Evolutionary conservation across 30 jellyfish, hydroid and myxozoan genomes (phyloP).

Genomic region (Aurelia sp.): DNA sequence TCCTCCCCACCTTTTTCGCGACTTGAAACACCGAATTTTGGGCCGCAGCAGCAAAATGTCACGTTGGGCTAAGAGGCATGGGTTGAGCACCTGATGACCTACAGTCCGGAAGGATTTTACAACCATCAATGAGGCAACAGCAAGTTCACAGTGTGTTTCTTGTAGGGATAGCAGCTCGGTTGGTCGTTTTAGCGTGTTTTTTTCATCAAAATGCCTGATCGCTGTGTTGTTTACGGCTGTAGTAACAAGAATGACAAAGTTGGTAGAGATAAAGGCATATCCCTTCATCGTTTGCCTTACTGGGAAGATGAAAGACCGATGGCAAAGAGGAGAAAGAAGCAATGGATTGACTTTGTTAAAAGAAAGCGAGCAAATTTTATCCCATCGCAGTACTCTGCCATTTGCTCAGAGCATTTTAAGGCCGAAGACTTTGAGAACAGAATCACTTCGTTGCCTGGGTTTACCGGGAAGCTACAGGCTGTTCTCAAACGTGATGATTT

Average conservation of each 20-base stretch:
- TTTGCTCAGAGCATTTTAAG: slow-evolving; percentile 13
- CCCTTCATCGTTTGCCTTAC: slow-evolving; percentile 17
- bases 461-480: slow-evolving; percentile 12
- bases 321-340: slow-evolving; percentile 22
- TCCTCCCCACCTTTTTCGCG: slow-evolving; percentile 17
- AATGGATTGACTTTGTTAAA: slow-evolving; percentile 2
- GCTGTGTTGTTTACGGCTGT: slow-evolving; percentile 6
- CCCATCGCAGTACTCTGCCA: slow-evolving; percentile 18
- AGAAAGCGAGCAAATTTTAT: slow-evolving; percentile 15
- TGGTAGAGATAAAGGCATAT: slow-evolving; percentile 11
- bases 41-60: slow-evolving; percentile 20
- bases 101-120: slow-evolving; percentile 11
- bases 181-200: not conserved
- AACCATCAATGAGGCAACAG: not conserved
- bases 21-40: slow-evolving; percentile 2
- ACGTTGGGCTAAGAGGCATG: slow-evolving; percentile 10
- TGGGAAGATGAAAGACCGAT: slow-evolving; percentile 10
- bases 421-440: slow-evolving; percentile 6
- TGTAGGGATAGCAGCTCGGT: not conserved
- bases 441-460: slow-evolving; percentile 14
- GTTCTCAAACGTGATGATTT: slow-evolving; percentile 18
- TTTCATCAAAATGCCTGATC: slow-evolving; percentile 19
- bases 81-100: slow-evolving; percentile 21
- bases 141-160: too few species aligned
- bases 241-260: slow-evolving; percentile 22